Evolutionary conservation across 2,888 invertebrate genomes (phyloP), one percentile per base, ranked within the genome.

Genomic region (Byasa hedistus): DNA sequence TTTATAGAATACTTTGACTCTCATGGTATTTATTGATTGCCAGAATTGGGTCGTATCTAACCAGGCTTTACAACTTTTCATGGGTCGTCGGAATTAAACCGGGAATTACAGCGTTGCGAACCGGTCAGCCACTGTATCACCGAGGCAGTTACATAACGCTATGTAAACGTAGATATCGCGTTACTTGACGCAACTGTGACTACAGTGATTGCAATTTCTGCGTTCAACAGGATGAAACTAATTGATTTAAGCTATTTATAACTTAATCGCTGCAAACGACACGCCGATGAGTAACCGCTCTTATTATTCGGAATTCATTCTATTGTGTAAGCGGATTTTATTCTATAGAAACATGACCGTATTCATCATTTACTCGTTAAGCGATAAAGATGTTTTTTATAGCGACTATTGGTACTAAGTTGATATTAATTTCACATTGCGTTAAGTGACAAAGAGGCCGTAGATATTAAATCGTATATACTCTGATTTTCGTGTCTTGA

Each of bases 241-340:
- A 66, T 66, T 66, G 66, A 66, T 66, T 66, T 62, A 32, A 62
- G 62, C 66, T 66, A 66, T 66, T 66, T 66, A 62, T 66, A 66
- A 62, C 61, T 58, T 66, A 62, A 66, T 66, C 58, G 61, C 57
- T 61, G 24, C 52, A 57, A 52, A n/a, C 54, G 60, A 55, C 66
- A 55, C 24, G 27, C 23, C 39, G 24, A 39, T 66, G 66, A 62
- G 39, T 64, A 64, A 64, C 23, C 19, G 23, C 51, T 21, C 19
- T 15, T 21, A 22, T 22, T 21, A 21, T 36, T 39, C 23, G 22
- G 23, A 51, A 8, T 51, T 51, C 19, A n/a, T 21, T 24, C 36
- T 57, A 64, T 57, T 56, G 62, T 48, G 39, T 62, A 21, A 27
- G 56, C n/a, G 27, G 56, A 56, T 19, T n/a, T n/a, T 19, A 52